Evolutionary conservation across 2,113 vertebrate species (phyloP).

Genomic region (Oceanites oceanicus): DNA sequence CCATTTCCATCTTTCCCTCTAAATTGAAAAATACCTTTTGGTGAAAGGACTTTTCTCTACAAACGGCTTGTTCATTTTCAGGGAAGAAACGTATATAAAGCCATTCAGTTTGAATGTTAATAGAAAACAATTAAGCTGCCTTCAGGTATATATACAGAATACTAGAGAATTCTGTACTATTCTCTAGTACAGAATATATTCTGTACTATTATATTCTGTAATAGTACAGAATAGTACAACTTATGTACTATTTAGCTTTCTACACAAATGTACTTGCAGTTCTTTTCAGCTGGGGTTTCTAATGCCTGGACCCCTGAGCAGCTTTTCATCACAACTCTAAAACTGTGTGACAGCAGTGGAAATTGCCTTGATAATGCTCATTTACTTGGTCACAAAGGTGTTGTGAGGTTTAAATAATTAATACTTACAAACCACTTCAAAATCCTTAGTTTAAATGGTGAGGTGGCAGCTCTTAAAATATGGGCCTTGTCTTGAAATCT

Average conservation of each 20-base stretch:
- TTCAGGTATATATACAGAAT: background rate
- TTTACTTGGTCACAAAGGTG: background rate
- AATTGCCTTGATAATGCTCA: background rate
- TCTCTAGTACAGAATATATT: too few relatives aligned
- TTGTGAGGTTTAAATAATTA: background rate
- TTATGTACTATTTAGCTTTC: background rate
- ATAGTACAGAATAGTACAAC: background rate
- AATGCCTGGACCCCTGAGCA: background rate
- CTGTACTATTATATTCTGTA: too few relatives aligned
- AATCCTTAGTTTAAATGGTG: background rate
- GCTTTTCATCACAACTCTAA: background rate
- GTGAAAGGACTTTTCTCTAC: background rate
- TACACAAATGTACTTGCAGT: background rate
- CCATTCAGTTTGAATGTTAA: background rate
- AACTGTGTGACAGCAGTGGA: background rate
- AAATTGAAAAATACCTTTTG: background rate
- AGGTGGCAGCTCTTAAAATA: background rate
- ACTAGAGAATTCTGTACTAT: too few relatives aligned
- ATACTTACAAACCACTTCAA: background rate
- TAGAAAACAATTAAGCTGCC: background rate
- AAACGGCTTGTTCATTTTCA: background rate
- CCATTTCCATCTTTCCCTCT: background rate
- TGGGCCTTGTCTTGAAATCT: background rate
- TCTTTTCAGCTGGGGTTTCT: background rate
- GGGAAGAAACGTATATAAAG: background rate